A percentile compares a stretch with the other conserved stretches of the same genome.
Conservation (phyloP, 2,113 vertebrate genomes). For the Brachypteracias leptosomus region DNA sequence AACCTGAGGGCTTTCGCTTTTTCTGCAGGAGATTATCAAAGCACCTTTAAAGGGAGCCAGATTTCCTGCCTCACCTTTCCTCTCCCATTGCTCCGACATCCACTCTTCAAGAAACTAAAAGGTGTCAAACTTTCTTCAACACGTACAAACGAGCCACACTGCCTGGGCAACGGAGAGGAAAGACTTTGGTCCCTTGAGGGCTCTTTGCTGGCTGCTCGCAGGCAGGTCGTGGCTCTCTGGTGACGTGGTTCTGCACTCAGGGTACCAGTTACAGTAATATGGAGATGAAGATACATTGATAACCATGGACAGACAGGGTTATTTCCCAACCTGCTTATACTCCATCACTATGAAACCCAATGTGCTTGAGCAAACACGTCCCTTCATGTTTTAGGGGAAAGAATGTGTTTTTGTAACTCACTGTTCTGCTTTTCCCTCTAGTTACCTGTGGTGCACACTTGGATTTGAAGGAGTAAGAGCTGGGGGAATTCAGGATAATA, state of each 20-base stretch:
- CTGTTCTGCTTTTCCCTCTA: background rate
- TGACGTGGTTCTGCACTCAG: accelerated
- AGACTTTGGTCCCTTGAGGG: background rate
- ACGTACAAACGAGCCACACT: background rate
- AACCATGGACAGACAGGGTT: background rate
- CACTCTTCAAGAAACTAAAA: conserved; percentile 4
- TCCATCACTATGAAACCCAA: background rate
- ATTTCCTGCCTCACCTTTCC: conserved; percentile 20
- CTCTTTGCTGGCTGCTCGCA: background rate
- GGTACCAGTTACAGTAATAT: background rate
- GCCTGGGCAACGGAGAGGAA: background rate
- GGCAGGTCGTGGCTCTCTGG: background rate
- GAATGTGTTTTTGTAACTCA: background rate
- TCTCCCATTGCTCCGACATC: background rate
- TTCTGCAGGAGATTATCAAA: conserved; percentile 46
- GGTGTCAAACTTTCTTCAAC: conserved; percentile 35
- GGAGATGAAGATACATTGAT: background rate
- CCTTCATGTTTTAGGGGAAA: conserved; percentile 13
- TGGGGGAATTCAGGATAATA: background rate
- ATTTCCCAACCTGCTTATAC: background rate
- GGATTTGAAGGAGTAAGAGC: background rate
- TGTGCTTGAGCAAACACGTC: background rate
- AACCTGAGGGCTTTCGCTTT: conserved; percentile 41
- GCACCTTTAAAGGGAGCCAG: background rate
- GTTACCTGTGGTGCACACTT: background rate